phyloP scores from a whole-genome alignment of 2,888 invertebrate species.

The Actias luna region DNA sequence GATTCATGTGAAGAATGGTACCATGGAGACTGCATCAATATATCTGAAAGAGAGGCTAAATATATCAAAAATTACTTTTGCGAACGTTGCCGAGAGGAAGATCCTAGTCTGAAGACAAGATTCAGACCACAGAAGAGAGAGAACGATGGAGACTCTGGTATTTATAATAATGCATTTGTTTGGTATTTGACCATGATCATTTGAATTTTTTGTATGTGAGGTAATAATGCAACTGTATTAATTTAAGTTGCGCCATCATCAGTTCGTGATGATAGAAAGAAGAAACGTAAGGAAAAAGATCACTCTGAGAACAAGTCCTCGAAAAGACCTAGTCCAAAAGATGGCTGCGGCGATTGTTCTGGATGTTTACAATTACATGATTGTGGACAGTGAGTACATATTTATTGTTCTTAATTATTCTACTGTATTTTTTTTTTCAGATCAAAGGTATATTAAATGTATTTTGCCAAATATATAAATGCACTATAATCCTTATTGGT shows the following conservation, averaged over 20 bases:
- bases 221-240: background rate
- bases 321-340: constrained; percentile 60
- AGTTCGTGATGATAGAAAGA: constrained; percentile 72
- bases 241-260: constrained; percentile 16
- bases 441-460: too few species aligned
- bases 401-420: background rate
- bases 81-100: constrained; percentile 90
- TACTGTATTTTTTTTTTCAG: too few species aligned
- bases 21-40: constrained; percentile 98
- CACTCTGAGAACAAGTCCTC: constrained; percentile 74
- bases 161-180: too few species aligned
- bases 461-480: too few species aligned
- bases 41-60: constrained; percentile 96
- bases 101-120: constrained; percentile 87
- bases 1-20: constrained; percentile 99
- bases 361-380: constrained; percentile 70
- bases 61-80: constrained; percentile 97
- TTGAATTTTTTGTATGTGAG: too few species aligned
- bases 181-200: too few species aligned
- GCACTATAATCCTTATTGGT: too few species aligned
- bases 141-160: constrained; percentile 68
- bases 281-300: constrained; percentile 75
- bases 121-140: constrained; percentile 77
- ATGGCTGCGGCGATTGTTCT: constrained; percentile 74
- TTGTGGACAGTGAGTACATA: constrained; percentile 71